Evolutionary conservation across 2,113 vertebrate genomes (phyloP).

Genomic region (Corythaixoides concolor): DNA sequence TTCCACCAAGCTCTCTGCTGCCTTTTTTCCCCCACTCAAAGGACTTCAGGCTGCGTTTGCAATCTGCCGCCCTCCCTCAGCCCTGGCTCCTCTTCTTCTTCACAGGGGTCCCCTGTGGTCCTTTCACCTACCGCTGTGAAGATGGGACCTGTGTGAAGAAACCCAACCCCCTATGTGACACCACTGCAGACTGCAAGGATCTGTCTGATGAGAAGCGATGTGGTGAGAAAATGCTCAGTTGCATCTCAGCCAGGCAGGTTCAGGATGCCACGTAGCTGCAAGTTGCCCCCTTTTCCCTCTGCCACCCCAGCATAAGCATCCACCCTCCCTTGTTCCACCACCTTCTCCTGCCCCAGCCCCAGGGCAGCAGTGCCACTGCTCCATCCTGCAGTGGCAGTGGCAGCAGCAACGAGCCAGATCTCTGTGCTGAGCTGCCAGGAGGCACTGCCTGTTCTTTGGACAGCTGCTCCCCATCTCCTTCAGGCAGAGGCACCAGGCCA

Average conservation of each 20-base stretch:
- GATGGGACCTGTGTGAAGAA: constrained; percentile 92
- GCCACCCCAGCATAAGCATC: neutral
- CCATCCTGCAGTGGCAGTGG: neutral
- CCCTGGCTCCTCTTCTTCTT: neutral
- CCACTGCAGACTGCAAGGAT: constrained; percentile 83
- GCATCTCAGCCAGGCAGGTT: neutral
- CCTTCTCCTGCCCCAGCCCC: neutral
- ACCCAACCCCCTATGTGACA: constrained; percentile 89
- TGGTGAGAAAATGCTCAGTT: constrained; percentile 74
- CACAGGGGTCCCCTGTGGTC: constrained; percentile 82
- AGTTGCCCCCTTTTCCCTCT: neutral
- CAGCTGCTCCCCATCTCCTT: neutral
- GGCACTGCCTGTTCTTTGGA: neutral
- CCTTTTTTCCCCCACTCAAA: neutral
- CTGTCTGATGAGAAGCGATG: constrained; percentile 86
- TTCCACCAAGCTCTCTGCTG: neutral
- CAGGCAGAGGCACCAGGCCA: neutral
- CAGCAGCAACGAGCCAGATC: neutral
- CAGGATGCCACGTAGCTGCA: neutral
- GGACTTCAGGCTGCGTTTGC: neutral
- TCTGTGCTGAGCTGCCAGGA: neutral
- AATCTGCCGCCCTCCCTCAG: neutral
- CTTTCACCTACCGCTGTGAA: constrained; percentile 86
- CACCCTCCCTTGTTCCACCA: neutral
- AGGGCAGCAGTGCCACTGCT: neutral